phyloP scores from a whole-genome alignment of 2,888 invertebrate genomes.

The Troides helena region DNA sequence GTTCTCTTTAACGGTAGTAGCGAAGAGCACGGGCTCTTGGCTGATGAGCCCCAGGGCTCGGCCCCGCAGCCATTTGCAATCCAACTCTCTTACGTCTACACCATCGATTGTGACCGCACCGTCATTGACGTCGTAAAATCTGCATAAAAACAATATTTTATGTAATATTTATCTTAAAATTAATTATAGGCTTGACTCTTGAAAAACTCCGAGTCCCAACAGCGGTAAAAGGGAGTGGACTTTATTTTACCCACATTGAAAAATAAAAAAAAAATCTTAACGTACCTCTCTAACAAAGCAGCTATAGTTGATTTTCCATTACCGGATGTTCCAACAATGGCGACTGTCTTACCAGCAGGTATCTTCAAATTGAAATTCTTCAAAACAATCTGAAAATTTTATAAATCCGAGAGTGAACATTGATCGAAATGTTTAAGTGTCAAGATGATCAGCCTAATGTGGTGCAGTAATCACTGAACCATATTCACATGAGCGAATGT shows the following conservation, averaged over 20 bases:
- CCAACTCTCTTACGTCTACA: constrained; percentile 83
- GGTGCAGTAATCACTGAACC: too few relatives aligned
- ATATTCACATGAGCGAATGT: too few relatives aligned
- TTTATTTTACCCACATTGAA: too few relatives aligned
- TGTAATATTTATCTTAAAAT: too few relatives aligned
- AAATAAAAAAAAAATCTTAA: not conserved
- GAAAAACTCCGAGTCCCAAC: too few relatives aligned
- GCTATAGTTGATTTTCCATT: constrained; percentile 97
- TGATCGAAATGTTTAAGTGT: too few relatives aligned
- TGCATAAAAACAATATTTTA: constrained; percentile 39
- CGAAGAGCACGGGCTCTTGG: constrained; percentile 97
- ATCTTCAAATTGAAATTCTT: constrained; percentile 90
- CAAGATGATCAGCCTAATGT: too few relatives aligned
- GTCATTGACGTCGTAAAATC: constrained; percentile 89
- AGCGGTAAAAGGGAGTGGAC: too few relatives aligned
- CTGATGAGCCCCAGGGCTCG: constrained; percentile 92
- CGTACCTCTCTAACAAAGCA: constrained; percentile 89
- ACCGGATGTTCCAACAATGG: constrained; percentile 95
- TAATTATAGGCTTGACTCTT: too few relatives aligned
- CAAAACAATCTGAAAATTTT: constrained; percentile 83
- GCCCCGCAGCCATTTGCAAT: constrained; percentile 92
- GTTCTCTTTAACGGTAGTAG: constrained; percentile 94
- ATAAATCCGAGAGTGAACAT: not conserved
- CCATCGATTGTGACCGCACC: constrained; percentile 90
- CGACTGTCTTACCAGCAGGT: constrained; percentile 93